These are phyloP conservation scores for Phenganax stokvisi DNA, from an alignment of 92 coral and sea anemone species.

Conservation along the genomic window DNA sequence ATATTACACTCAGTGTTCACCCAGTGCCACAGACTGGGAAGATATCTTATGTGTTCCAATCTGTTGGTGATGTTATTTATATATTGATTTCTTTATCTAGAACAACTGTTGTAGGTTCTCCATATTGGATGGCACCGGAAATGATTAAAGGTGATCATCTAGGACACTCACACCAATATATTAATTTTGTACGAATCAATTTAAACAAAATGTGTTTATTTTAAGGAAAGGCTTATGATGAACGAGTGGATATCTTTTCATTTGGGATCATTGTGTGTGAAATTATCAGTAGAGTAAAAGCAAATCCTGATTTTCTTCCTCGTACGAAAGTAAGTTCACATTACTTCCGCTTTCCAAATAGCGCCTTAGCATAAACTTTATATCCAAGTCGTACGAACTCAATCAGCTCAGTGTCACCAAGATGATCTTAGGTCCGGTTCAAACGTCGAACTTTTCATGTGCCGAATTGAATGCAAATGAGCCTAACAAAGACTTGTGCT, in stretches of 20 bases:
- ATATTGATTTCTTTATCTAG: slow-evolving; percentile 35
- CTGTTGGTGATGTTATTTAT: not conserved
- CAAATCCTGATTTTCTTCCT: slow-evolving; percentile 84
- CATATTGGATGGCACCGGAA: slow-evolving; percentile 99
- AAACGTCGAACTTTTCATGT: too few species aligned
- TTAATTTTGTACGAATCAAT: not conserved
- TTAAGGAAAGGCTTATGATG: slow-evolving; percentile 69
- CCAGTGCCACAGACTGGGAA: not conserved
- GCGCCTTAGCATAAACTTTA: too few species aligned
- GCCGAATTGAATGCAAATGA: too few species aligned
- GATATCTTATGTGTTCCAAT: not conserved
- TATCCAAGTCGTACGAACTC: too few species aligned
- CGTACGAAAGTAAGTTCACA: slow-evolving; percentile 52
- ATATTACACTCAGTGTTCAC: not conserved
- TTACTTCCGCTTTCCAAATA: not conserved
- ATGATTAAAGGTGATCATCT: slow-evolving; percentile 67
- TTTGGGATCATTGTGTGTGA: slow-evolving; percentile 91
- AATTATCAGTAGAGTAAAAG: slow-evolving; percentile 91
- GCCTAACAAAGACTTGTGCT: too few species aligned
- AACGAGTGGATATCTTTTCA: slow-evolving; percentile 87
- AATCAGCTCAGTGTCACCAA: too few species aligned
- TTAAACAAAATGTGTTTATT: not conserved
- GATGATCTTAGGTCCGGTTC: too few species aligned
- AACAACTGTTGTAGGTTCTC: slow-evolving; percentile 89
- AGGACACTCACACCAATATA: not conserved